phyloP scores from a whole-genome alignment of 1,140 invertebrate genomes.

The Nautilus pompilius region DNA sequence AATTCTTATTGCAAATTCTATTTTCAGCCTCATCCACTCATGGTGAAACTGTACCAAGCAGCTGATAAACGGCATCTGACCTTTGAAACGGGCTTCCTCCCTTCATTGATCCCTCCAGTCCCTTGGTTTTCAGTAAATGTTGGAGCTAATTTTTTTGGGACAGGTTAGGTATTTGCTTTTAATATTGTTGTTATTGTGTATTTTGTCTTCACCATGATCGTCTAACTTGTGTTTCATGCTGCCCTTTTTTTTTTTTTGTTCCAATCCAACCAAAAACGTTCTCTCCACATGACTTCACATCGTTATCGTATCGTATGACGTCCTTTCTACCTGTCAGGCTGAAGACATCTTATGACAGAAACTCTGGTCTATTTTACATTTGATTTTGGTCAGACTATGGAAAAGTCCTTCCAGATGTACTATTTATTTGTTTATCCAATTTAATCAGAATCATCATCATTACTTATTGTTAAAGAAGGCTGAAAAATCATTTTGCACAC shows the following conservation, averaged over 20 bases:
- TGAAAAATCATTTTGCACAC: no score
- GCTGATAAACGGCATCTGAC: constrained; percentile 63
- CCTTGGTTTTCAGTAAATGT: constrained; percentile 70
- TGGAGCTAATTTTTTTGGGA: constrained; percentile 75
- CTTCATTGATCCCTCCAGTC: constrained; percentile 74
- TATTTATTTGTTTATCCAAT: no score
- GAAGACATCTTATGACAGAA: no score
- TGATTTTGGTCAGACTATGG: no score
- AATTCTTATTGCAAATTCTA: neutral
- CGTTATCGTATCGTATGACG: no score
- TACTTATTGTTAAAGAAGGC: no score
- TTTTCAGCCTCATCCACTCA: constrained; percentile 77
- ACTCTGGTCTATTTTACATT: no score
- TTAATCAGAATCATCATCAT: no score
- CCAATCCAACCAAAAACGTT: neutral
- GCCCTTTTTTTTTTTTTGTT: neutral
- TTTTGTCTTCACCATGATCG: neutral
- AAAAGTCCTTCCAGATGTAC: no score
- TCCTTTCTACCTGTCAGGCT: no score
- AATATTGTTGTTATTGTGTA: neutral
- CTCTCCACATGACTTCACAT: no score
- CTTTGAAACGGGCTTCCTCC: constrained; percentile 70
- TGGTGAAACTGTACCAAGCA: constrained; percentile 67
- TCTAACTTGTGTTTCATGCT: neutral
- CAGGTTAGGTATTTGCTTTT: constrained; percentile 59